Conservation (phyloP, 2,888 invertebrate genomes). For the Chrysina gloriosa region DNA sequence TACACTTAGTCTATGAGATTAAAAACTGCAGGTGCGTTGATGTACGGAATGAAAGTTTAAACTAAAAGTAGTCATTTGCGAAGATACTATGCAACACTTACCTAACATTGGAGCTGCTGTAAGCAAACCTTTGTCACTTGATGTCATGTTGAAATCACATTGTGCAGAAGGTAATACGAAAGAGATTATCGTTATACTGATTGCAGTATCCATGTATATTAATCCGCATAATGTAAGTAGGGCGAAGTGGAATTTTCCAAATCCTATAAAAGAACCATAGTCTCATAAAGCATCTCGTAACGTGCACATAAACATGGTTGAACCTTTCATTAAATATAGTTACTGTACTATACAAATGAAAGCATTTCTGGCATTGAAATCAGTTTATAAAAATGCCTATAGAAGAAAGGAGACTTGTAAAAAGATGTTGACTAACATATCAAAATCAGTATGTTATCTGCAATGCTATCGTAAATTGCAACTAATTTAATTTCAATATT, state of each 20-base stretch:
- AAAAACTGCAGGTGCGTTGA: not conserved
- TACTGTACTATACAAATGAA: too few species aligned
- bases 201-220: constrained; percentile 85
- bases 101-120: constrained; percentile 83
- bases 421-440: too few species aligned
- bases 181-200: constrained; percentile 83
- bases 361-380: too few species aligned
- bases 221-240: constrained; percentile 81
- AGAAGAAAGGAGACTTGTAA: too few species aligned
- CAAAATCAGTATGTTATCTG: too few species aligned
- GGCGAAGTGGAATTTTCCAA: constrained; percentile 85
- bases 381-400: too few species aligned
- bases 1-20: too few species aligned
- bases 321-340: too few species aligned
- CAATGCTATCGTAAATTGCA: too few species aligned
- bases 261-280: constrained; percentile 71
- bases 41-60: not conserved
- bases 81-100: constrained; percentile 59
- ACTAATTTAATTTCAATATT: too few species aligned
- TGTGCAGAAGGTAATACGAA: constrained; percentile 86
- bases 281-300: too few species aligned
- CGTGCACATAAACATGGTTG: too few species aligned
- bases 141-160: constrained; percentile 84
- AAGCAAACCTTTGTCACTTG: constrained; percentile 81
- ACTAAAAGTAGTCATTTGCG: not conserved